Conservation (phyloP, 2,888 invertebrate species). For the Pardosa pseudoannulata region DNA sequence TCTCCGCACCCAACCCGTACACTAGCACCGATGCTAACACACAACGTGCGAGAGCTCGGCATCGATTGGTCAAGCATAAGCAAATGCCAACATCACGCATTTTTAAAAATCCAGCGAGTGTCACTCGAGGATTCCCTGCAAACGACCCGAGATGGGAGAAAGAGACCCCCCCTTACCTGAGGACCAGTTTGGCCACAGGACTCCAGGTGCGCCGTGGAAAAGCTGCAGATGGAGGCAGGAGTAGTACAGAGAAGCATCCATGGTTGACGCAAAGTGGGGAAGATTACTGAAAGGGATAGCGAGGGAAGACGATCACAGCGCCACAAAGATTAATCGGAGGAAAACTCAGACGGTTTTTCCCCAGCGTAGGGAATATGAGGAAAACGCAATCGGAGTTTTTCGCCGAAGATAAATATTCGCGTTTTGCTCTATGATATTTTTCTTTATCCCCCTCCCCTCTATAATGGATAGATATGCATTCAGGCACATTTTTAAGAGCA, state of each 20-base stretch:
- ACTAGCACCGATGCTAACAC: conserved; percentile 25
- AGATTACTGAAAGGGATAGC: conserved; percentile 26
- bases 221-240: conserved; percentile 21
- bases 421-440: background rate
- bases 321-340: background rate
- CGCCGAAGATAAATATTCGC: background rate
- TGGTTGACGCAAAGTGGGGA: conserved; percentile 40
- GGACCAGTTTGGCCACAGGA: conserved; percentile 58
- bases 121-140: background rate
- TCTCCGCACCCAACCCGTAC: conserved; percentile 38
- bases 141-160: background rate
- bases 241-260: conserved; percentile 41
- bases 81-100: background rate
- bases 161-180: conserved; percentile 47
- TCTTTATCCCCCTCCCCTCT: background rate
- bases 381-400: background rate
- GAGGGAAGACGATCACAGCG: conserved; percentile 35
- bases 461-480: too few species aligned
- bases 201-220: conserved; percentile 49
- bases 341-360: background rate
- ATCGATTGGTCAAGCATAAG: conserved; percentile 63
- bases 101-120: background rate
- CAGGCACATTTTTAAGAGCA: too few species aligned
- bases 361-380: background rate
- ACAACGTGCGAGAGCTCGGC: conserved; percentile 56